Percentiles rank a stretch among this genome's conserved stretches.
phyloP scores from a whole-genome alignment of 2,113 vertebrate genomes.

The Apodemus sylvaticus region DNA sequence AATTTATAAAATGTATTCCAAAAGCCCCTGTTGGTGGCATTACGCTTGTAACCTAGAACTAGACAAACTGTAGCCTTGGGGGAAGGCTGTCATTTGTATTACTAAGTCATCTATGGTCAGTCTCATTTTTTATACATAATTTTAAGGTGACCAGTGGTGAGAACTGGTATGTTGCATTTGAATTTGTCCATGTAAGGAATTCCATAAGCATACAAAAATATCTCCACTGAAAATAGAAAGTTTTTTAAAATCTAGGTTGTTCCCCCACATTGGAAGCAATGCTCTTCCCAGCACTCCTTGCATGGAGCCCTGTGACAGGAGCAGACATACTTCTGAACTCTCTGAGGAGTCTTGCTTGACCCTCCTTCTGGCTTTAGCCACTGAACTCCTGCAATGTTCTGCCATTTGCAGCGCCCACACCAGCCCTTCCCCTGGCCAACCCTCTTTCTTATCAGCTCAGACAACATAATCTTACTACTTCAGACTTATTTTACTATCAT shows the following conservation, averaged over 20 bases:
- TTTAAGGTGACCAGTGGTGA: not conserved
- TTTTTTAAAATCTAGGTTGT: not conserved
- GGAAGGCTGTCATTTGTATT: not conserved
- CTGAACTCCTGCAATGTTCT: not conserved
- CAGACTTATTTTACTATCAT: not conserved
- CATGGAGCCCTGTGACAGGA: not conserved
- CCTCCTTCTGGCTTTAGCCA: not conserved
- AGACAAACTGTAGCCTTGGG: rapidly evolving
- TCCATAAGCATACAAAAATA: not conserved
- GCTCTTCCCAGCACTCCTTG: not conserved
- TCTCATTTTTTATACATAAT: not conserved
- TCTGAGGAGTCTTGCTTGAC: not conserved
- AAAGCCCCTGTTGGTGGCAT: not conserved
- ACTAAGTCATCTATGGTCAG: not conserved
- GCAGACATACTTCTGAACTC: not conserved
- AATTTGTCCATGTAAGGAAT: conserved; percentile 1
- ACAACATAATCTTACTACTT: not conserved
- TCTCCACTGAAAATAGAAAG: not conserved
- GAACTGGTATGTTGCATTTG: not conserved
- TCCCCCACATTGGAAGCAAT: not conserved
- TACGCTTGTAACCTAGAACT: not conserved
- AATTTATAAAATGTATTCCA: not conserved
- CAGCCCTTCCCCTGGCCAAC: not conserved
- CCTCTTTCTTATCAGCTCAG: not conserved
- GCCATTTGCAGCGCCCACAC: not conserved